Evolutionary conservation across 1,140 invertebrate genomes (phyloP), one percentile per base, ranked within the genome.

Genomic region (Nephotettix cincticeps): DNA sequence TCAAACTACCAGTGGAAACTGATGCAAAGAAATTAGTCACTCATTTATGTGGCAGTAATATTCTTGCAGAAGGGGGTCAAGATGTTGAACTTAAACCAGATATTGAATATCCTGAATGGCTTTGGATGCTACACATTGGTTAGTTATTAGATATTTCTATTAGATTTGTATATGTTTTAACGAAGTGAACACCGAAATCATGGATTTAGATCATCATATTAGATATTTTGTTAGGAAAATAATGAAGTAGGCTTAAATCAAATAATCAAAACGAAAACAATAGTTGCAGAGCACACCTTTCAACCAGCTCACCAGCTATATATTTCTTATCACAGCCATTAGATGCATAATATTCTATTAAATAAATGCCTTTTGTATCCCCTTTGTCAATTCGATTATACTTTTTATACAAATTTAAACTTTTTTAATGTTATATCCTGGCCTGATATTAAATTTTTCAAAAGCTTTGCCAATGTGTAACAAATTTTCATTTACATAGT

Each of bases 61-160:
- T 94, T 68, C 84, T 86, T 32, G 87, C 90, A 79, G 83, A 86
- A 77, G 89, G 89, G 9, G 90, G 91, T 36, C 86, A 95, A 82
- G 94, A 96, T 79, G 80, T 96, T 19, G 86, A 94, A 85, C 71
- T 98, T 13, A 92, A 92, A 80, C 86, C 90, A 1, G 93, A 97
- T 79, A 86, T 84, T 67, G 95, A 97, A 79, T 98, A 98, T 81
- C 96, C 96, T 0, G 93, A 94, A 23, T 98, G 96, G 96, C 80
- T 98, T 21, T 98, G 95, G 95, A 84, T 76, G 0, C 77, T 98
- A 14, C 82, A 87, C 70, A 87, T 84, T 27, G 83, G 84, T 76
- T 74, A 74, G 71, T 71, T 70, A 28, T 54, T 40, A 6, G 6
- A 17, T 9, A 40, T 40, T 17, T 40, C 6, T 17, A 40, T 17